phyloP scores from a whole-genome alignment of 2,113 vertebrate species.

The Bolborhynchus lineola region DNA sequence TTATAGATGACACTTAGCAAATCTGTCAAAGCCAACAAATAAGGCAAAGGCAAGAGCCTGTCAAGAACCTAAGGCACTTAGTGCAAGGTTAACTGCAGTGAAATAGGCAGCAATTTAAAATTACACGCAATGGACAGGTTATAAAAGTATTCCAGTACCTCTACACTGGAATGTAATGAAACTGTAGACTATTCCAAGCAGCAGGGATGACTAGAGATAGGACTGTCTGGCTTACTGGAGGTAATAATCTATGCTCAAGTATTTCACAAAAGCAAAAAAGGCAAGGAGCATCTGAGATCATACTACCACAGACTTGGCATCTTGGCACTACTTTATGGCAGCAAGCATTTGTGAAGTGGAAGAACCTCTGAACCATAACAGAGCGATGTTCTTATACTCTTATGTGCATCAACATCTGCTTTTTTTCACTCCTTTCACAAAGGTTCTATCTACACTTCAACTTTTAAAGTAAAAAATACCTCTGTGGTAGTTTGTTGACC shows the following conservation, averaged over 20 bases:
- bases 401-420: neutral
- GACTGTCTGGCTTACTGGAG: neutral
- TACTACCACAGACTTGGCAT: neutral
- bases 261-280: neutral
- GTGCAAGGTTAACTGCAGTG: neutral
- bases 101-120: conserved; percentile 13
- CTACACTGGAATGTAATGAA: neutral
- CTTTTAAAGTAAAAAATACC: neutral
- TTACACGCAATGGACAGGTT: neutral
- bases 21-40: neutral
- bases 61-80: neutral
- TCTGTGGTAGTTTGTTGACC: neutral
- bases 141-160: neutral
- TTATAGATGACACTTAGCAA: neutral
- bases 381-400: neutral
- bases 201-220: neutral
- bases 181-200: neutral
- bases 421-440: neutral
- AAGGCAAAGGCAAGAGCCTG: neutral
- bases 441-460: neutral
- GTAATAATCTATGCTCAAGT: neutral
- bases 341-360: neutral
- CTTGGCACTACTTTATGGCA: neutral
- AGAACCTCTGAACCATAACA: neutral
- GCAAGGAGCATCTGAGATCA: neutral